Conservation (phyloP, 1,140 invertebrate species). For the Apolygus lucorum region DNA sequence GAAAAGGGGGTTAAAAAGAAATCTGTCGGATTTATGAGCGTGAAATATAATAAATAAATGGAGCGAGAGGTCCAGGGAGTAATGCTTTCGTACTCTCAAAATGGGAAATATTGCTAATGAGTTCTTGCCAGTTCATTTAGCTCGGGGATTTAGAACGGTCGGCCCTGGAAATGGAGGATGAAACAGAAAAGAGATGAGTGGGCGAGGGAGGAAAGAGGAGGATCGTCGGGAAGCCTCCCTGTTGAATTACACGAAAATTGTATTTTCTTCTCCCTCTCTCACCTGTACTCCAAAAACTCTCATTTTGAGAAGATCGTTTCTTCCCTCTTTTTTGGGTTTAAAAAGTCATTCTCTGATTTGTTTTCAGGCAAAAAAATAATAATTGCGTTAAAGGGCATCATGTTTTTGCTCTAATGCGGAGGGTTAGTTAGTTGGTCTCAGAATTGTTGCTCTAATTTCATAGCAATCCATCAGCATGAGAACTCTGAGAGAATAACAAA, state of each 20-base stretch:
- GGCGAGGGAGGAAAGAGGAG: neutral
- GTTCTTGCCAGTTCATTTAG: slow-evolving; percentile 19
- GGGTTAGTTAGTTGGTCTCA: no score
- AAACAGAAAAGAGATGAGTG: no score
- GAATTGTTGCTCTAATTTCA: no score
- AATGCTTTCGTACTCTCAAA: slow-evolving; percentile 15
- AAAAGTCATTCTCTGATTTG: no score
- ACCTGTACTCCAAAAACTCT: neutral
- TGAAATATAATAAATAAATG: slow-evolving; percentile 20
- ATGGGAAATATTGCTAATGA: slow-evolving; percentile 20
- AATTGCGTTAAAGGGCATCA: no score
- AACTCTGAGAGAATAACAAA: no score
- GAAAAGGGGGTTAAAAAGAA: neutral
- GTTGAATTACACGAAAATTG: neutral
- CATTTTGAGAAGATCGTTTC: no score
- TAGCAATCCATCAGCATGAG: no score
- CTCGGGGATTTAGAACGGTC: neutral
- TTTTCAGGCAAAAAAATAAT: no score
- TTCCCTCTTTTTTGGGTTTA: no score
- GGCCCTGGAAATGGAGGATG: no score
- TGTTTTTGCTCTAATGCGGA: no score
- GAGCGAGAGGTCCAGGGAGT: neutral
- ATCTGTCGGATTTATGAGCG: slow-evolving; percentile 11
- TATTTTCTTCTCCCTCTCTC: neutral
- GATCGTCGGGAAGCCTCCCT: neutral